Conservation (phyloP, 2,888 invertebrate species). For the Zhuqinia jingwanae region DNA sequence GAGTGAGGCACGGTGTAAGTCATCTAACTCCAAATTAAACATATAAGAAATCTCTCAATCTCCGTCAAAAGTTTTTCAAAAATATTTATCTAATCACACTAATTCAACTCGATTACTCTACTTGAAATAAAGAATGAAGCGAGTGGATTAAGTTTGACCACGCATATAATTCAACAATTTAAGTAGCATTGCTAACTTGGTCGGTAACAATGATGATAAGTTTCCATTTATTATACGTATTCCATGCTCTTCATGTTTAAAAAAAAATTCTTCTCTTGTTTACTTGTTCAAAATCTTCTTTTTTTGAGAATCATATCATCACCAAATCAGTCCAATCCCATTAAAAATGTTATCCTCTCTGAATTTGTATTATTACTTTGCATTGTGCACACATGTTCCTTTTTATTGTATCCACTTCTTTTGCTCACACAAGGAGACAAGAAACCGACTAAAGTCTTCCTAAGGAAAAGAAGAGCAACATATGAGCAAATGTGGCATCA, state of each 20-base stretch:
- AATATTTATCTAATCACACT: not conserved
- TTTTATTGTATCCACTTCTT: not conserved
- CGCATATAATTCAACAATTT: not conserved
- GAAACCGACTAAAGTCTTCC: not conserved
- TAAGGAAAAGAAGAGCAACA: constrained; percentile 14
- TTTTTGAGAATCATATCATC: no score
- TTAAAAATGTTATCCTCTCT: no score
- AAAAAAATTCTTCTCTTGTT: no score
- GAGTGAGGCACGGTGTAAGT: constrained; percentile 4
- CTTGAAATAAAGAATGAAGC: not conserved
- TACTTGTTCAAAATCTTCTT: no score
- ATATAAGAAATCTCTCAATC: not conserved
- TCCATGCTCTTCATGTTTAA: no score
- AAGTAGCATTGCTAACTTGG: not conserved
- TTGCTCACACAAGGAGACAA: not conserved
- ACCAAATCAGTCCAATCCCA: no score
- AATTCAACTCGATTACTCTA: not conserved
- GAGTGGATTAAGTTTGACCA: constrained; percentile 3
- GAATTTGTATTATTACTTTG: no score
- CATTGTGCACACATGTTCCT: no score
- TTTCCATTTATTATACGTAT: no score
- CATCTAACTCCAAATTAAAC: constrained; percentile 16
- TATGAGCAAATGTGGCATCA: constrained; percentile 35
- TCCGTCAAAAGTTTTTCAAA: not conserved
- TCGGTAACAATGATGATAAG: no score